phyloP scores from a whole-genome alignment of 2,113 vertebrate species.

The Tyto alba region DNA sequence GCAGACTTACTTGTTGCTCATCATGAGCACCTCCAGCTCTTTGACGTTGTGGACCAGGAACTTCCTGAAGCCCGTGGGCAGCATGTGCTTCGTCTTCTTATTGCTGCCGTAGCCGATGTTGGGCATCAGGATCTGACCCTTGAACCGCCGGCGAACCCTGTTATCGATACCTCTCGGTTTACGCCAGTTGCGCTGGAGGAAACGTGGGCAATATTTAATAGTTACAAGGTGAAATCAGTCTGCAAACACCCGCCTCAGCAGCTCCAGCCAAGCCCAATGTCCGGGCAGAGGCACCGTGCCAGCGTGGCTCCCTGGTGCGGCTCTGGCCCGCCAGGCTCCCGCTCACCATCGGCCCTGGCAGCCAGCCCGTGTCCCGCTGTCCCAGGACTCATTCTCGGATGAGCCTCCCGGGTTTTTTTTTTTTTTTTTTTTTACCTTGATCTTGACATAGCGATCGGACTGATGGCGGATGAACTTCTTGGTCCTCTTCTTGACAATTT shows the following conservation, averaged over 20 bases:
- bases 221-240: fast-evolving
- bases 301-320: fast-evolving
- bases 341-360: fast-evolving
- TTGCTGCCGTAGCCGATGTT: slow-evolving; percentile 98
- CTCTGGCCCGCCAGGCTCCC: fast-evolving
- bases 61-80: slow-evolving; percentile 93
- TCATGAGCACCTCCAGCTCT: slow-evolving; percentile 95
- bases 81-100: slow-evolving; percentile 98
- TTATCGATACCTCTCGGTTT: slow-evolving; percentile 98
- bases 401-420: fast-evolving
- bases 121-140: slow-evolving; percentile 98
- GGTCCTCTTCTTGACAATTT: slow-evolving; percentile 95
- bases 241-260: fast-evolving
- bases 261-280: too few relatives aligned
- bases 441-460: slow-evolving; percentile 97
- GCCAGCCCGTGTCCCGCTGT: fast-evolving
- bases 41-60: slow-evolving; percentile 96
- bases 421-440: slow-evolving; percentile 86
- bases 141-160: slow-evolving; percentile 93
- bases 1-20: slow-evolving; percentile 94
- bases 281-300: too few relatives aligned
- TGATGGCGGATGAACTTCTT: slow-evolving; percentile 99
- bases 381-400: fast-evolving
- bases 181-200: slow-evolving; percentile 86
- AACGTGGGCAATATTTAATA: fast-evolving